Percentiles rank a stretch among this genome's conserved stretches.
These are phyloP conservation scores for Polietes domitor DNA, from an alignment of 2,888 invertebrate genomes.

Conservation along the genomic window DNA sequence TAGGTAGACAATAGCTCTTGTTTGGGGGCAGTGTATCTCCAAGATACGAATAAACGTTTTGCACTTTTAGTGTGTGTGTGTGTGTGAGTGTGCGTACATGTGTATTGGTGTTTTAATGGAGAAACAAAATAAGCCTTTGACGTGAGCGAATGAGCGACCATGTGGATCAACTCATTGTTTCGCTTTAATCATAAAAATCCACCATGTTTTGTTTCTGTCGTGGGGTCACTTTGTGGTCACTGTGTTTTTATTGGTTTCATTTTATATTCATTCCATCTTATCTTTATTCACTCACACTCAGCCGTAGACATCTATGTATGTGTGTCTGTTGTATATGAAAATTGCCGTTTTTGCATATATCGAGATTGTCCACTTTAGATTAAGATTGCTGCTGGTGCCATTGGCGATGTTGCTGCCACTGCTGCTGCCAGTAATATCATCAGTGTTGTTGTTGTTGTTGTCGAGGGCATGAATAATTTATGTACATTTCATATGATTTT, in stretches of 20 bases:
- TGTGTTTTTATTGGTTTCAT: constrained; percentile 52
- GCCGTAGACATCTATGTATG: constrained; percentile 24
- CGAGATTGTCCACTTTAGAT: constrained; percentile 79
- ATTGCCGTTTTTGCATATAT: constrained; percentile 72
- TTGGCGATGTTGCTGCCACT: constrained; percentile 18
- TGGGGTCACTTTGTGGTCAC: constrained; percentile 37
- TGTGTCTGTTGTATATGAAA: constrained; percentile 46
- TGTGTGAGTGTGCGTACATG: not conserved
- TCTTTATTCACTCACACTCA: constrained; percentile 29
- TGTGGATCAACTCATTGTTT: constrained; percentile 53
- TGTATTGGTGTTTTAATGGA: no score
- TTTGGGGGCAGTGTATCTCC: constrained; percentile 10
- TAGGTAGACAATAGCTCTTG: constrained; percentile 1
- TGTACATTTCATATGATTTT: constrained; percentile 80
- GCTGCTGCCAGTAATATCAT: not conserved
- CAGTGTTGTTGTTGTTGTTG: not conserved
- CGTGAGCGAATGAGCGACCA: constrained; percentile 16
- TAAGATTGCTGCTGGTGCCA: constrained; percentile 70
- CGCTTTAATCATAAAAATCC: constrained; percentile 65
- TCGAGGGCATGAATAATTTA: constrained; percentile 77
- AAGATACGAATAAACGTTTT: constrained; percentile 24
- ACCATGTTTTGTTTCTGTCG: constrained; percentile 55
- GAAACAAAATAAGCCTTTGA: no score
- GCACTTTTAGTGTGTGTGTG: not conserved
- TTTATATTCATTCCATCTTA: constrained; percentile 32